A percentile compares a stretch with the other conserved stretches of the same genome.
phyloP scores from a whole-genome alignment of 2,797 vertebrate genomes.

The Semaprochilodus insignis region DNA sequence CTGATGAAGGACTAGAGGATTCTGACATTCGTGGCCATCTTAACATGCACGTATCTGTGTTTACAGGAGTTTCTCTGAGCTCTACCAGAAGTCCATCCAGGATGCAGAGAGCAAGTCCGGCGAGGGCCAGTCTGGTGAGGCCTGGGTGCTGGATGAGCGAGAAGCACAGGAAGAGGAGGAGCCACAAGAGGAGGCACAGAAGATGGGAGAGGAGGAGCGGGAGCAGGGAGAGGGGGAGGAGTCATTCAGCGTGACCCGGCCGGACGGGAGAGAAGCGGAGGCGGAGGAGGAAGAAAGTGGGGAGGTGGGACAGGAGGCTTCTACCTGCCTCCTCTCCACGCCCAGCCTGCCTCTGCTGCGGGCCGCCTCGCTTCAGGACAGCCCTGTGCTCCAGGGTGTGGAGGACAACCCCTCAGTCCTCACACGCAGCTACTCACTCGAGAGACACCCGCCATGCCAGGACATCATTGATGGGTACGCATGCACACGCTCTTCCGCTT shows the following conservation, averaged over 20 bases:
- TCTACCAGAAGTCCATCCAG: constrained; percentile 89
- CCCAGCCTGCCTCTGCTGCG: constrained; percentile 78
- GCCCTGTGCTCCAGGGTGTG: constrained; percentile 62
- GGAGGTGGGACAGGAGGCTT: constrained; percentile 46
- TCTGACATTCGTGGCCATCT: no score
- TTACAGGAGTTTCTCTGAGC: constrained; percentile 89
- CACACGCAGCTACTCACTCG: constrained; percentile 78
- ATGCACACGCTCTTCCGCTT: not conserved
- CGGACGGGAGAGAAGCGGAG: constrained; percentile 56
- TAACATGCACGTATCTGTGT: not conserved
- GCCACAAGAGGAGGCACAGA: constrained; percentile 44
- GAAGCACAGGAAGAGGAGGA: constrained; percentile 69
- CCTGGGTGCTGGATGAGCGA: constrained; percentile 81
- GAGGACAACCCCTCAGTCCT: constrained; percentile 62
- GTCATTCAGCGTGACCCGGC: constrained; percentile 53
- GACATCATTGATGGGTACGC: constrained; percentile 70
- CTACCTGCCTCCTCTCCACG: constrained; percentile 61
- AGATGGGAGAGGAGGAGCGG: constrained; percentile 54
- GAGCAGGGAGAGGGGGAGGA: constrained; percentile 55
- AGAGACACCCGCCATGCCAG: constrained; percentile 68
- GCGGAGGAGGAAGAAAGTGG: constrained; percentile 56
- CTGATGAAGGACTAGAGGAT: no score
- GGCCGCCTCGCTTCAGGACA: constrained; percentile 83
- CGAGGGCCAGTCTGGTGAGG: constrained; percentile 77
- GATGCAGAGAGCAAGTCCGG: constrained; percentile 83